These are phyloP conservation scores for Aphodius granarius DNA, from an alignment of 2,888 invertebrate genomes.

Conservation along the genomic window DNA sequence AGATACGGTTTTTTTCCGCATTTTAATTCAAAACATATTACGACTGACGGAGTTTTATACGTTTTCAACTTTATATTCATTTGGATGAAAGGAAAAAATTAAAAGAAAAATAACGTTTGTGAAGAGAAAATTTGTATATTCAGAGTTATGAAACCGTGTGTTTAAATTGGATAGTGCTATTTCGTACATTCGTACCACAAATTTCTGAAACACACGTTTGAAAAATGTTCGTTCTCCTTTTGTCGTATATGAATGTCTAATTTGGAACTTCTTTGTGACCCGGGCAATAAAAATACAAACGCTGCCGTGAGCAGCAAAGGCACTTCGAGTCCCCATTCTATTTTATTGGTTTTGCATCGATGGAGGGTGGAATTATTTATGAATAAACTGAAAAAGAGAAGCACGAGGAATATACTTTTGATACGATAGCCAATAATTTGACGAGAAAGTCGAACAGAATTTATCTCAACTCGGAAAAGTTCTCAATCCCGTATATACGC, in stretches of 20 bases:
- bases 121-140: neutral
- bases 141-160: neutral
- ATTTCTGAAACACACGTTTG: neutral
- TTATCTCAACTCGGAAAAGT: neutral
- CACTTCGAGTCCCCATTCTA: neutral
- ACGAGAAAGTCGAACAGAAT: neutral
- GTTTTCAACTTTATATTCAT: no score
- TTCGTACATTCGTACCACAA: neutral
- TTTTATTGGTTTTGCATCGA: neutral
- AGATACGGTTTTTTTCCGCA: no score
- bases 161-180: neutral
- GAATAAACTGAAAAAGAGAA: neutral
- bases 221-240: neutral
- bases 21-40: no score
- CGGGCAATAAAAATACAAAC: neutral
- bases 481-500: neutral
- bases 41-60: no score
- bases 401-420: neutral
- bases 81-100: no score
- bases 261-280: neutral
- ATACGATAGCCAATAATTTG: neutral
- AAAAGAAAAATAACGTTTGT: no score
- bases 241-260: no score
- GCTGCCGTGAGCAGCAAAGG: neutral
- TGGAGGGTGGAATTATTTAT: neutral